Conservation (phyloP, 2,888 invertebrate genomes). For the Cecidostiba fungosa region DNA sequence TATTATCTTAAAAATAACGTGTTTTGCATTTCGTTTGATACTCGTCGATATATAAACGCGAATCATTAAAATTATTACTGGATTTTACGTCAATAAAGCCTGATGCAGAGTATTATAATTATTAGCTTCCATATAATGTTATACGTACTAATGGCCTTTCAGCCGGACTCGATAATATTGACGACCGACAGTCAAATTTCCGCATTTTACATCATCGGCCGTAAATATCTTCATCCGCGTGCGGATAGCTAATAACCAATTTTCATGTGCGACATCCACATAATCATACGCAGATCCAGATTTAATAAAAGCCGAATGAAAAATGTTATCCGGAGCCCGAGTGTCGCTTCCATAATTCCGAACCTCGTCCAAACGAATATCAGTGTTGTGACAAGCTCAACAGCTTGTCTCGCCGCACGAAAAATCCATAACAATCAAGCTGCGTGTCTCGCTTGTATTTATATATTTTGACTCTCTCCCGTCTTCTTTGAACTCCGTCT, state of each 20-base stretch:
- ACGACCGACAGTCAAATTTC: background rate
- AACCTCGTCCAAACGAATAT: background rate
- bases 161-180: background rate
- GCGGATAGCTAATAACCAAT: background rate
- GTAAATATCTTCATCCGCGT: background rate
- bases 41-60: background rate
- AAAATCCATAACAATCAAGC: constrained; percentile 35
- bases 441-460: background rate
- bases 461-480: constrained; percentile 34
- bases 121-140: background rate
- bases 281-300: background rate
- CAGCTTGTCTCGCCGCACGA: background rate
- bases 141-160: background rate
- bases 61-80: background rate
- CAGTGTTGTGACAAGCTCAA: constrained; percentile 10
- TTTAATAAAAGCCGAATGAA: background rate
- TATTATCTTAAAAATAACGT: background rate
- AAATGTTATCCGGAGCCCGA: background rate
- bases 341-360: background rate
- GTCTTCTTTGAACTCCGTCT: constrained; percentile 20
- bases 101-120: background rate
- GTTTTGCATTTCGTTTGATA: background rate
- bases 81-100: background rate
- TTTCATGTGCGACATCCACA: background rate
- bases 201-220: background rate